These are phyloP conservation scores for Romanogobio albipinnatus DNA, from an alignment of 2,113 vertebrate genomes.

Conservation along the genomic window DNA sequence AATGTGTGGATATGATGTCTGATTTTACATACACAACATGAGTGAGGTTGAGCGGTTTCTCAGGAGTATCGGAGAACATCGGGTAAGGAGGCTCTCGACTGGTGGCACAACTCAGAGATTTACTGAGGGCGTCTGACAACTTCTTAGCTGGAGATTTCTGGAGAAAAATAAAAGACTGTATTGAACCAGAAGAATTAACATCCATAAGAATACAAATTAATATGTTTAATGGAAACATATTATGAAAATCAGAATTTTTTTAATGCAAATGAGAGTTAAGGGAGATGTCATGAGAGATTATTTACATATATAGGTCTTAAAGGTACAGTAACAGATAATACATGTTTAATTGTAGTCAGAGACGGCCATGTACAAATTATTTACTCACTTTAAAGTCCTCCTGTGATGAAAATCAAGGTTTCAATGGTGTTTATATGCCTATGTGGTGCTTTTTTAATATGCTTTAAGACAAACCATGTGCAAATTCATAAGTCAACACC, in stretches of 20 bases:
- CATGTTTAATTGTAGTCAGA: neutral
- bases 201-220: neutral
- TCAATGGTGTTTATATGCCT: too few species aligned
- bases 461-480: too few species aligned
- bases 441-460: too few species aligned
- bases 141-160: conserved; percentile 99
- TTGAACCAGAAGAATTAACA: neutral
- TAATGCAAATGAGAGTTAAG: too few species aligned
- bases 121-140: conserved; percentile 94
- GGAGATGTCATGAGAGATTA: neutral
- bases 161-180: conserved; percentile 17
- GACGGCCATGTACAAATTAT: neutral
- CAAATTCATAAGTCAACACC: too few species aligned
- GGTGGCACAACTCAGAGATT: conserved; percentile 97
- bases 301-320: neutral
- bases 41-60: conserved; percentile 95
- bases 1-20: neutral
- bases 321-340: conserved; percentile 54
- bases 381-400: neutral
- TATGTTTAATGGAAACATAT: neutral
- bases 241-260: neutral
- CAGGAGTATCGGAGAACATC: conserved; percentile 92
- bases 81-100: conserved; percentile 94
- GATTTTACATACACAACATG: conserved; percentile 91
- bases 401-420: too few species aligned